These are phyloP conservation scores for Hyaena hyaena DNA, from an alignment of 2,113 vertebrate species.

Conservation along the genomic window DNA sequence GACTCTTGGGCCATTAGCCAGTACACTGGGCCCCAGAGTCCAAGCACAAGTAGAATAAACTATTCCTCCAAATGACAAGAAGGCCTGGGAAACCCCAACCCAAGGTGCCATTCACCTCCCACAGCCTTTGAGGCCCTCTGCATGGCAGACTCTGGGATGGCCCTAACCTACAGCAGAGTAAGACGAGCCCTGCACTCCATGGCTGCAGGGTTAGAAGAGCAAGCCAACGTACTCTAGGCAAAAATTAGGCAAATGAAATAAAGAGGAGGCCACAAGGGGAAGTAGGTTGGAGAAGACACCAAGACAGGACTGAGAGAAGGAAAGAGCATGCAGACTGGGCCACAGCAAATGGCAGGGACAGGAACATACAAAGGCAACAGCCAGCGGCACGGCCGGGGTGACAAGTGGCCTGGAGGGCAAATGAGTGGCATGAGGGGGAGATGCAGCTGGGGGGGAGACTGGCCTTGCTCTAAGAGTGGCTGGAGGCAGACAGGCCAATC, in stretches of 20 bases:
- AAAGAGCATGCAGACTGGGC: neutral
- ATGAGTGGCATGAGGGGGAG: neutral
- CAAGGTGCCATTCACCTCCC: neutral
- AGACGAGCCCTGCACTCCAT: neutral
- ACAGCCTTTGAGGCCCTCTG: neutral
- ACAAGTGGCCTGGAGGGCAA: neutral
- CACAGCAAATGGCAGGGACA: neutral
- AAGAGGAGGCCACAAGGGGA: neutral
- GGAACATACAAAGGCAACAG: neutral
- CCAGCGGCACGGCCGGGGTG: neutral
- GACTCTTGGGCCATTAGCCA: neutral
- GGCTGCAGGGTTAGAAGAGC: neutral
- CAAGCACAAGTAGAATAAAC: neutral
- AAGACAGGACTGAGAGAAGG: neutral
- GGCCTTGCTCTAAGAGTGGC: neutral
- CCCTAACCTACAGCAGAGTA: constrained; percentile 4
- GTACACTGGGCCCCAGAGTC: neutral
- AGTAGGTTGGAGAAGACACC: neutral
- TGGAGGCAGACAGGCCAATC: neutral
- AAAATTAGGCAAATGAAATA: neutral
- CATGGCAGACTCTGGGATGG: neutral
- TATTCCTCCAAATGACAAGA: neutral
- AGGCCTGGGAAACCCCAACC: neutral
- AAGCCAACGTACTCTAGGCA: neutral
- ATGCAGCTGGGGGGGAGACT: neutral